Evolutionary conservation across 2,888 invertebrate species (phyloP).

Genomic region (Drosophila trichaetosa): DNA sequence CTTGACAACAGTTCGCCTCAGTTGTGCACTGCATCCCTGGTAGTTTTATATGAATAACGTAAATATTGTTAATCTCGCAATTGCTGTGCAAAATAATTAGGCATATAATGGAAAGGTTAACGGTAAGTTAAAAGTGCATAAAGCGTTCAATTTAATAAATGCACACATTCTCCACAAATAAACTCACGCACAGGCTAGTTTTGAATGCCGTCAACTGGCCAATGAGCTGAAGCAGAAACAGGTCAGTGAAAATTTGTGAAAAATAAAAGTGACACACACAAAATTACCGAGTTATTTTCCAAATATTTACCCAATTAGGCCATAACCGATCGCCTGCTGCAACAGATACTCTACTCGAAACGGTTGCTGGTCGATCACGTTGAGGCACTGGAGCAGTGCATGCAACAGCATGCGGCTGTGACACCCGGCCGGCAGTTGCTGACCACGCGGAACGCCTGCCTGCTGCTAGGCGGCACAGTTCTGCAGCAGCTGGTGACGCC

Average conservation of each 20-base stretch:
- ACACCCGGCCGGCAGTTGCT: slow-evolving; percentile 57
- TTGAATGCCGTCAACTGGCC: slow-evolving; percentile 57
- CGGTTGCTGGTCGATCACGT: slow-evolving; percentile 84
- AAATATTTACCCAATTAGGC: slow-evolving; percentile 51
- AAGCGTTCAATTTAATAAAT: background rate
- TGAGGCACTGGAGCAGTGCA: slow-evolving; percentile 83
- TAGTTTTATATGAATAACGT: slow-evolving; percentile 34
- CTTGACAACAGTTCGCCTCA: slow-evolving; percentile 9
- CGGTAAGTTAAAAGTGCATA: slow-evolving; percentile 22
- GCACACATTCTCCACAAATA: background rate
- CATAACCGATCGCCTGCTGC: slow-evolving; percentile 73
- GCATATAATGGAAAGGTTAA: slow-evolving; percentile 48
- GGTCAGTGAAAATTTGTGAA: slow-evolving; percentile 60
- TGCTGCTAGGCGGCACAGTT: slow-evolving; percentile 76
- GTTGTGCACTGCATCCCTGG: slow-evolving; percentile 34
- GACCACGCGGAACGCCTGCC: slow-evolving; percentile 77
- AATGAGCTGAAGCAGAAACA: slow-evolving; percentile 82
- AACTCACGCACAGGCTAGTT: slow-evolving; percentile 34
- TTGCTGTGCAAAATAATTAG: slow-evolving; percentile 12
- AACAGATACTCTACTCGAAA: slow-evolving; percentile 82
- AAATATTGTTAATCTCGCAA: slow-evolving; percentile 39
- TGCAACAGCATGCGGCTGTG: slow-evolving; percentile 42
- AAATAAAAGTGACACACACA: slow-evolving; percentile 19
- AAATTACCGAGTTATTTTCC: background rate
- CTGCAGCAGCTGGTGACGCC: slow-evolving; percentile 81